phyloP scores from a whole-genome alignment of 2,113 vertebrate species.

The Ellobius talpinus region DNA sequence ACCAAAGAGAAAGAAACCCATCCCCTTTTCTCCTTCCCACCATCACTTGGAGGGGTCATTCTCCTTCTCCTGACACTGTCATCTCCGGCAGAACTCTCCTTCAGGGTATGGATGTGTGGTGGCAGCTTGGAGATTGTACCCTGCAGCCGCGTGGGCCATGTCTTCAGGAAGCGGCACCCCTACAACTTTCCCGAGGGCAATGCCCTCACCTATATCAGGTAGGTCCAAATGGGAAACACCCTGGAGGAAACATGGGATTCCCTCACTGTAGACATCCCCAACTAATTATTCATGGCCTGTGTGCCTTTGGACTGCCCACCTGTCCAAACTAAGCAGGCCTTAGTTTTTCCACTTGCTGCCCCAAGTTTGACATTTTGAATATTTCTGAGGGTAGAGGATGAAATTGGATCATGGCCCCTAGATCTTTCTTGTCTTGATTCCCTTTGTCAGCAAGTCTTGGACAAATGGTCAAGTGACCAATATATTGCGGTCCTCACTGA shows the following conservation, averaged over 20 bases:
- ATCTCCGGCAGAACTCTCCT: constrained; percentile 94
- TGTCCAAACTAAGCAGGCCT: not conserved
- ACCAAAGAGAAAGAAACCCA: not conserved
- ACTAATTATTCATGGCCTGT: not conserved
- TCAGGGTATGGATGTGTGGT: constrained; percentile 99
- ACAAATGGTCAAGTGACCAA: not conserved
- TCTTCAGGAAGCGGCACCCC: constrained; percentile 98
- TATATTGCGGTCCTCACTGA: not conserved
- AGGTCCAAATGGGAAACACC: constrained; percentile 78
- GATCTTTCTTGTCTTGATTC: not conserved
- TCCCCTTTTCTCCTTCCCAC: not conserved
- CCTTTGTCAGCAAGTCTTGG: not conserved
- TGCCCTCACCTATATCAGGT: constrained; percentile 99
- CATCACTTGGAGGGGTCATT: not conserved
- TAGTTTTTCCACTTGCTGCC: not conserved
- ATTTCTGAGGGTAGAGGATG: not conserved
- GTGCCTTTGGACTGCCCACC: not conserved
- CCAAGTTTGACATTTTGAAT: not conserved
- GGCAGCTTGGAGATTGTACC: constrained; percentile 98
- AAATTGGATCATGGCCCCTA: not conserved
- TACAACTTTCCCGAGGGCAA: constrained; percentile 99
- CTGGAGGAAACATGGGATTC: no score
- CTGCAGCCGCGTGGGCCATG: constrained; percentile 98
- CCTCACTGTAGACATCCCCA: not conserved
- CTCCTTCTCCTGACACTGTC: constrained; percentile 43